phyloP scores from a whole-genome alignment of 2,797 vertebrate genomes.

The Aplochiton taeniatus region DNA sequence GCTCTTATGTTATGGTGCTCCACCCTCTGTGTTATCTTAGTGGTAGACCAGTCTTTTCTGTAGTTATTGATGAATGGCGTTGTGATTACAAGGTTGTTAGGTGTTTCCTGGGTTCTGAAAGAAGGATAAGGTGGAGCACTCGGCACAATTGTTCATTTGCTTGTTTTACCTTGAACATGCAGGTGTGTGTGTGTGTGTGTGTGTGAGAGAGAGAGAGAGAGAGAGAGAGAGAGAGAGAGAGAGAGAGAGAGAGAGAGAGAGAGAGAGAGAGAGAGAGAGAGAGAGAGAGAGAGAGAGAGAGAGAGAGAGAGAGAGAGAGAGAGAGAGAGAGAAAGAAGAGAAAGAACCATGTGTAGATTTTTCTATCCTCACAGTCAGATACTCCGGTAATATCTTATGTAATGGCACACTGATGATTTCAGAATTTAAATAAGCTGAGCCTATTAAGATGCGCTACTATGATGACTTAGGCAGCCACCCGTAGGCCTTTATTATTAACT shows the following conservation, averaged over 20 bases:
- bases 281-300: not conserved
- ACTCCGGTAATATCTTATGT: constrained; percentile 24
- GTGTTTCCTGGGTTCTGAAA: constrained; percentile 40
- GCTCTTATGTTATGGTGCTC: not conserved
- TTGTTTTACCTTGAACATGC: constrained; percentile 10
- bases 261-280: not conserved
- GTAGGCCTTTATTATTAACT: too few species aligned
- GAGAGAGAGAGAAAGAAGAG: not conserved
- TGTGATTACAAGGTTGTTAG: constrained; percentile 31
- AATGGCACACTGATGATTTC: constrained; percentile 44
- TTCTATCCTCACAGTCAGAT: not conserved
- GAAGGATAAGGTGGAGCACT: constrained; percentile 31
- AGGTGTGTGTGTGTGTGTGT: not conserved
- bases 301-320: constrained; percentile 1
- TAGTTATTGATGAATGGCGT: constrained; percentile 23
- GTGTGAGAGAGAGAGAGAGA: not conserved
- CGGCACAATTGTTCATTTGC: constrained; percentile 37
- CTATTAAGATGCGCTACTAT: constrained; percentile 37
- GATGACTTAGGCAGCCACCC: not conserved
- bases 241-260: constrained; percentile 11
- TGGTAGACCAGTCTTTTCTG: constrained; percentile 18
- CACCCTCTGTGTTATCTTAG: constrained; percentile 19
- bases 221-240: constrained; percentile 5
- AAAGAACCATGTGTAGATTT: not conserved
- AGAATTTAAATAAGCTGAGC: constrained; percentile 54